These are phyloP conservation scores for Drosophila koepferae DNA, from an alignment of 2,888 invertebrate species.

Conservation along the genomic window DNA sequence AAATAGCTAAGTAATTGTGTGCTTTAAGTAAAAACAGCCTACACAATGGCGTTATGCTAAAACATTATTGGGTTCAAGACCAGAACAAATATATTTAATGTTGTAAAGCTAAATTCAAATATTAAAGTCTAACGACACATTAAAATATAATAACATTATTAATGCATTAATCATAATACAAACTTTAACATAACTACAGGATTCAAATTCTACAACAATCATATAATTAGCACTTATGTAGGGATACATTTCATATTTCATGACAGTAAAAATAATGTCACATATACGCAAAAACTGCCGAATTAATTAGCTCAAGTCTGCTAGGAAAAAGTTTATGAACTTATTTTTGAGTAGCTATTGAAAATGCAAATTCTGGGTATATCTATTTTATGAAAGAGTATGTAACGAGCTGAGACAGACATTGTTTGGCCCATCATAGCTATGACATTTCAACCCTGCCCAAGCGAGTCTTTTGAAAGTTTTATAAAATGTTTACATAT, in stretches of 20 bases:
- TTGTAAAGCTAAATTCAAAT: neutral
- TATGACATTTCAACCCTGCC: too few species aligned
- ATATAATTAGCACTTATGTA: neutral
- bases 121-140: too few species aligned
- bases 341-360: neutral
- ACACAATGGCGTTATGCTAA: neutral
- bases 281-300: neutral
- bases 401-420: neutral
- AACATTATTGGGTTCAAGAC: neutral
- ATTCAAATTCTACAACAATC: too few species aligned
- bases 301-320: neutral
- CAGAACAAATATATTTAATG: neutral
- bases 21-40: neutral
- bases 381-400: neutral
- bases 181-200: too few species aligned
- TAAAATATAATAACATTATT: too few species aligned
- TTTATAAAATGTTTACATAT: neutral
- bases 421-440: too few species aligned
- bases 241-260: neutral
- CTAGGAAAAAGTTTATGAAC: neutral
- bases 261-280: neutral
- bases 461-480: neutral
- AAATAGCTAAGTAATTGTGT: slow-evolving; percentile 3
- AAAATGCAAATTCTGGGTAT: neutral
- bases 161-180: too few species aligned